Percentiles rank a stretch among this genome's conserved stretches.
These are phyloP conservation scores for Anadara kagoshimensis DNA, from an alignment of 1,140 invertebrate species.

Conservation along the genomic window DNA sequence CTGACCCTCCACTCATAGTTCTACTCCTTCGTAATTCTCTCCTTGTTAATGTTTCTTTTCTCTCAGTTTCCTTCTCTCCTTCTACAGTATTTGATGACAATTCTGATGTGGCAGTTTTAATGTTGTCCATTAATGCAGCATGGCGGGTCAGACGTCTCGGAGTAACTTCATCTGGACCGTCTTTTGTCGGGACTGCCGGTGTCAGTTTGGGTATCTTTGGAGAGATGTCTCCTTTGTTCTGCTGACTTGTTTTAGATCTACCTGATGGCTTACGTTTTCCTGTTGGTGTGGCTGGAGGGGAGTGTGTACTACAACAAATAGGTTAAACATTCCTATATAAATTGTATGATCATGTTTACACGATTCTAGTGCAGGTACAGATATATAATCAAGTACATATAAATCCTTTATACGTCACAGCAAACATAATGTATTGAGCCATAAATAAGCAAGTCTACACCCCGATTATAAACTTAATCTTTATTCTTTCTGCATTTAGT, in stretches of 20 bases:
- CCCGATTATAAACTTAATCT: too few species aligned
- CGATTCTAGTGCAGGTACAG: not conserved
- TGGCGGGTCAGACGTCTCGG: conserved; percentile 32
- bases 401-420: too few species aligned
- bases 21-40: not conserved
- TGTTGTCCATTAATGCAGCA: conserved; percentile 15
- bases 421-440: too few species aligned
- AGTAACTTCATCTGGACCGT: conserved; percentile 31
- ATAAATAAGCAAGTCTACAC: too few species aligned
- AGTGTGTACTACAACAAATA: conserved; percentile 19
- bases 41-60: conserved; percentile 1
- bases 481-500: too few species aligned
- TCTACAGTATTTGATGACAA: conserved; percentile 1
- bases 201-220: conserved; percentile 37
- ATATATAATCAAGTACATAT: not conserved
- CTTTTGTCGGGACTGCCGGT: conserved; percentile 36
- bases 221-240: conserved; percentile 29
- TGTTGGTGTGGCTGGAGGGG: conserved; percentile 19
- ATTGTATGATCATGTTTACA: not conserved
- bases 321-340: not conserved
- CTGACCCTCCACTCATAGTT: not conserved
- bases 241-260: not conserved
- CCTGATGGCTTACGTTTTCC: conserved; percentile 14
- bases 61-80: conserved; percentile 19
- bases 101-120: conserved; percentile 26